These are phyloP conservation scores for Coreoperca whiteheadi DNA, from an alignment of 2,113 vertebrate genomes.

Conservation along the genomic window DNA sequence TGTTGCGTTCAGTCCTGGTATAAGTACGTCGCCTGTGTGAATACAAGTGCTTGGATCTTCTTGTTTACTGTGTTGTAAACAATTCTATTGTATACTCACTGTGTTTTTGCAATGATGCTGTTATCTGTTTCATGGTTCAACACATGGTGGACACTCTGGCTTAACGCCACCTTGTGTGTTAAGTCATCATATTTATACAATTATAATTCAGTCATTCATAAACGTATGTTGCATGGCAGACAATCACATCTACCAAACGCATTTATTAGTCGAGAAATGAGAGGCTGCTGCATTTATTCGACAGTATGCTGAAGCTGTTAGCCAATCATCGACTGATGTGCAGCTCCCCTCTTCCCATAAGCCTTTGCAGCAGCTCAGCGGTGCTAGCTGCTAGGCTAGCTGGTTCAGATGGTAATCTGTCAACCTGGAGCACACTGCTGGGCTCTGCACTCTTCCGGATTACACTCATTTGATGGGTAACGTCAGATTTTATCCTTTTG, in stretches of 20 bases:
- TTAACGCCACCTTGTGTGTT: background rate
- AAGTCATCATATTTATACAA: background rate
- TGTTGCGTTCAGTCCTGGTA: background rate
- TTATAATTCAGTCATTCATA: background rate
- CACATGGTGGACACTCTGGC: background rate
- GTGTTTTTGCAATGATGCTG: background rate
- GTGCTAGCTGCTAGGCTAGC: constrained; percentile 58
- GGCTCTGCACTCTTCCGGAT: constrained; percentile 43
- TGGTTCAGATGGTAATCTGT: constrained; percentile 57
- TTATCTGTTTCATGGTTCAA: background rate
- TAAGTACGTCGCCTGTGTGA: background rate
- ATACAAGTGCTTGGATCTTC: background rate
- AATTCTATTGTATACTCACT: too few relatives aligned
- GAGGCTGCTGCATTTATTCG: constrained; percentile 1
- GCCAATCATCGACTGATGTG: constrained; percentile 59
- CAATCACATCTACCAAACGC: background rate
- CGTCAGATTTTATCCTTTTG: constrained; percentile 23
- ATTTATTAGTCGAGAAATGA: background rate
- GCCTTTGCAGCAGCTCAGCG: constrained; percentile 63
- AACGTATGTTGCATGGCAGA: background rate
- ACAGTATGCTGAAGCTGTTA: background rate
- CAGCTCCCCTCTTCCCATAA: constrained; percentile 67
- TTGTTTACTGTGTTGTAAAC: background rate
- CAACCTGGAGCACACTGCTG: constrained; percentile 41
- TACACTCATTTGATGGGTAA: constrained; percentile 59